Evolutionary conservation across 2,113 vertebrate genomes (phyloP), one percentile per base, ranked within the genome.

Genomic region (Corvus cornix): DNA sequence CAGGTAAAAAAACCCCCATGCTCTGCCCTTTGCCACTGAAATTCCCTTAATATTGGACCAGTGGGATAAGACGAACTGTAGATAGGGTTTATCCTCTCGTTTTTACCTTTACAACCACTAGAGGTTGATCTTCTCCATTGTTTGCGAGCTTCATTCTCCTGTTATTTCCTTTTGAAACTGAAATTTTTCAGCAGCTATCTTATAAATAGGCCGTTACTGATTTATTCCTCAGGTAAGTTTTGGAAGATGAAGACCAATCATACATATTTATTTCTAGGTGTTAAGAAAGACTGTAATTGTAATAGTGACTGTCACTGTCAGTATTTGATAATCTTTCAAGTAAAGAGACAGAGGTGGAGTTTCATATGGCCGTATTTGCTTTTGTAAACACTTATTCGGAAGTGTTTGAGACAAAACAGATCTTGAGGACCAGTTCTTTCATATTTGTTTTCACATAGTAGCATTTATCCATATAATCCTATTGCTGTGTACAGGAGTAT

Each of bases 1-100:
- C 3, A n/a, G 33, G 11, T 33, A 1, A 37, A 70, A 83, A 85
- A 68, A 14, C 5, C 8, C 3, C 9, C 2, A 5, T 1, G 0
- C 8, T 48, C 35, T 84, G 31, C 8, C 7, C 12, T 77, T 83
- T 77, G 24, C 19, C 17, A 7, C n/a, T n/a, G 59, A n/a, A 80
- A 62, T 58, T 66, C 17, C 6, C 5, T 48, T 53, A 11, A 18
- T 7, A 18, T 8, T 84, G 64, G 35, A 35, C 13, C 21, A 28
- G 5, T 23, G 31, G 31, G 7, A 9, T 64, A 55, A 72, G 30
- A 60, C 33, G 44, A 17, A 52, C 35, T 8, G 8, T 33, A 11
- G 13, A 1, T 2, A 23, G 24, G 9, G 21, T 39, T 85, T 62
- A 16, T 74, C 20, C 31, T 73, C 35, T 84, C 4, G 1, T 63